Evolutionary conservation across 2,797 vertebrate genomes (phyloP).

Genomic region (Eleutherodactylus coqui): DNA sequence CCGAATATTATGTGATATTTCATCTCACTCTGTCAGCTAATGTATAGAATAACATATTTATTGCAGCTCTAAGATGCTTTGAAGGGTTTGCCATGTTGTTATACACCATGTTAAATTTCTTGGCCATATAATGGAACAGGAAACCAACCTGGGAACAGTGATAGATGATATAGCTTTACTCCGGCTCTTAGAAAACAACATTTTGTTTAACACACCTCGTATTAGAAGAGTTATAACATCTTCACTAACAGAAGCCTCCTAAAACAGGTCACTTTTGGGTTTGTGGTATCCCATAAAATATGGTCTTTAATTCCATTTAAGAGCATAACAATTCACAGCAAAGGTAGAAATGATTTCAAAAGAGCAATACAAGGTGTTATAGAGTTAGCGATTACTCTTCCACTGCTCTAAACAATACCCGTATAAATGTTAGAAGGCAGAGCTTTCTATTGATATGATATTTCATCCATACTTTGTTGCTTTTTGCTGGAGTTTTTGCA

Average conservation of each 20-base stretch:
- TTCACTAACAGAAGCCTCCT: conserved; percentile 10
- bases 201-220: conserved; percentile 46
- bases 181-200: conserved; percentile 7
- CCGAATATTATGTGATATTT: conserved; percentile 1
- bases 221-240: conserved; percentile 26
- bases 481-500: not conserved
- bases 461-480: not conserved
- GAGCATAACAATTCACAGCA: conserved; percentile 34
- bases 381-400: conserved; percentile 15
- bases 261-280: conserved; percentile 29
- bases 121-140: not conserved
- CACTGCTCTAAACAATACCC: not conserved
- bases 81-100: conserved; percentile 44
- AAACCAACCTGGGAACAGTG: conserved; percentile 6
- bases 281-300: conserved; percentile 43
- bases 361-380: conserved; percentile 13
- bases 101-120: conserved; percentile 32
- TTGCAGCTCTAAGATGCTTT: conserved; percentile 2
- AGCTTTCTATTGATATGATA: not conserved
- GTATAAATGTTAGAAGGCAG: conserved; percentile 27
- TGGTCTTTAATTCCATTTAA: conserved; percentile 18
- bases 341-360: conserved; percentile 35
- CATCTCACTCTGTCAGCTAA: conserved; percentile 32
- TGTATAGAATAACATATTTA: conserved; percentile 54
- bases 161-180: conserved; percentile 23